These are phyloP conservation scores for Phaenicophaeus curvirostris DNA, from an alignment of 2,797 vertebrate species.

Conservation along the genomic window DNA sequence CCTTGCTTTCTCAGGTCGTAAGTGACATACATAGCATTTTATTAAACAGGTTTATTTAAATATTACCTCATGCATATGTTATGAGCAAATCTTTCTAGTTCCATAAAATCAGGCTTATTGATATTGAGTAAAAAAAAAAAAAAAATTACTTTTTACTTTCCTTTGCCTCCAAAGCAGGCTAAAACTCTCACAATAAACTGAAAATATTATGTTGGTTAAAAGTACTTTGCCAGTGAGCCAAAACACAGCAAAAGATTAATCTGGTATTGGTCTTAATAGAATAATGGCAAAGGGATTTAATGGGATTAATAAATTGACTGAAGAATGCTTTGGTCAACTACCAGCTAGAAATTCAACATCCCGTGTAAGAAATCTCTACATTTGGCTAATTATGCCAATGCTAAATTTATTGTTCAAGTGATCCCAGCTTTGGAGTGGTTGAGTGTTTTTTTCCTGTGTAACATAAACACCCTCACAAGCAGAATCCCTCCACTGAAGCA, in stretches of 20 bases:
- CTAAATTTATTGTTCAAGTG: constrained; percentile 29
- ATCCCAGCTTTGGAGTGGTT: constrained; percentile 38
- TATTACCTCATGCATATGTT: constrained; percentile 39
- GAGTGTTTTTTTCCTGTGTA: neutral
- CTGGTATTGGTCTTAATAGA: constrained; percentile 12
- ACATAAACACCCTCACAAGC: constrained; percentile 56
- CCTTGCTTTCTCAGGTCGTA: neutral
- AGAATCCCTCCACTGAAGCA: constrained; percentile 50
- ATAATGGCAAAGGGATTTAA: constrained; percentile 25
- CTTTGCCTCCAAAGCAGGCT: neutral
- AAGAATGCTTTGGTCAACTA: neutral
- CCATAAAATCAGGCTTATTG: constrained; percentile 41
- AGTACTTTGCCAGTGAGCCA: neutral
- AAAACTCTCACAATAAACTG: neutral
- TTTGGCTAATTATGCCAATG: constrained; percentile 22
- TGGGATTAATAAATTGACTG: neutral
- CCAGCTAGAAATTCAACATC: neutral
- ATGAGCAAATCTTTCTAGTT: constrained; percentile 25
- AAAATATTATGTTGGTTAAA: neutral
- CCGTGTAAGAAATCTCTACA: neutral
- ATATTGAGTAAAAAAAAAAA: neutral
- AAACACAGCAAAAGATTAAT: neutral
- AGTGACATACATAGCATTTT: constrained; percentile 3
- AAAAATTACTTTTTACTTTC: neutral
- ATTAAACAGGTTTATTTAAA: constrained; percentile 32